These are phyloP conservation scores for Drosophila lowei DNA, from an alignment of 1,140 invertebrate genomes.

Conservation along the genomic window DNA sequence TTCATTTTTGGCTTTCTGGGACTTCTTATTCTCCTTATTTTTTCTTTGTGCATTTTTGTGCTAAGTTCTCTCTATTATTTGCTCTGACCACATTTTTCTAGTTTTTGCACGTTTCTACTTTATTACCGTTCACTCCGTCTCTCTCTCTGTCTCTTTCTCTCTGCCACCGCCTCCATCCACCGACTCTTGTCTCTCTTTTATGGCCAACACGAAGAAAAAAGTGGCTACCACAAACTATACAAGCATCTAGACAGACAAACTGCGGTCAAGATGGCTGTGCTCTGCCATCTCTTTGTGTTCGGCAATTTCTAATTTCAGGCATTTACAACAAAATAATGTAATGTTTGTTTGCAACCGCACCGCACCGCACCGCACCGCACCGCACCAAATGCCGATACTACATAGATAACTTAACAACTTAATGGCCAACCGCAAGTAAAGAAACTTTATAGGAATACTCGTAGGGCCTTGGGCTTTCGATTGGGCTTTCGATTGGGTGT, in stretches of 20 bases:
- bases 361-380: constrained; percentile 34
- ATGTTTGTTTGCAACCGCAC: constrained; percentile 68
- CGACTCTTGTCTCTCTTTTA: constrained; percentile 47
- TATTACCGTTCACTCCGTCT: constrained; percentile 59
- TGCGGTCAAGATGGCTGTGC: constrained; percentile 54
- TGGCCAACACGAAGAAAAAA: constrained; percentile 47
- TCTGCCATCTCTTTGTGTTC: constrained; percentile 20
- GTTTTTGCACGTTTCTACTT: constrained; percentile 81
- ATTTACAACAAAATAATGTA: constrained; percentile 75
- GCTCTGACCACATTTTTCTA: constrained; percentile 75
- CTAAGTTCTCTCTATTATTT: constrained; percentile 74
- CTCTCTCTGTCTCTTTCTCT: constrained; percentile 8
- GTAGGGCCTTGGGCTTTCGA: neutral
- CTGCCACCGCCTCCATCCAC: too few species aligned
- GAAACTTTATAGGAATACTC: constrained; percentile 50
- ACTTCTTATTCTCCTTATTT: constrained; percentile 9
- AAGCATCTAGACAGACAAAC: constrained; percentile 50
- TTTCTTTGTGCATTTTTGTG: constrained; percentile 67
- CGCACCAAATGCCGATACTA: constrained; percentile 67
- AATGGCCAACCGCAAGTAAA: constrained; percentile 70
- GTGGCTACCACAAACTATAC: constrained; percentile 43
- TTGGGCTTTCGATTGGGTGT: constrained; percentile 2
- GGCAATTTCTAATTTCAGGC: constrained; percentile 73
- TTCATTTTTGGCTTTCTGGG: constrained; percentile 18
- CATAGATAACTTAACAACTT: constrained; percentile 79